A percentile compares a stretch with the other conserved stretches of the same genome.
phyloP scores from a whole-genome alignment of 2,113 vertebrate species.

The Pseudorasbora parva region DNA sequence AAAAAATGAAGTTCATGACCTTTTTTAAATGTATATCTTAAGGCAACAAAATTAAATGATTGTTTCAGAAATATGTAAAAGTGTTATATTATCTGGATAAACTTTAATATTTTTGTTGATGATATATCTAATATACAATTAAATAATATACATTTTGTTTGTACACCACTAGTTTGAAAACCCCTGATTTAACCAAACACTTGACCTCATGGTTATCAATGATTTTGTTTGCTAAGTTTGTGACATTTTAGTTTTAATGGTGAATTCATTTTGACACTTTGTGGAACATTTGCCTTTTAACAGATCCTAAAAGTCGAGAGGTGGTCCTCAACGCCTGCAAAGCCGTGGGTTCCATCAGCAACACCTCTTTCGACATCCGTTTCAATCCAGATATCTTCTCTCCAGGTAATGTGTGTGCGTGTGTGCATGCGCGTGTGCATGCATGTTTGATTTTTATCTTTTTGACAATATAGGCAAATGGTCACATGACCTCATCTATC shows the following conservation, averaged over 20 bases:
- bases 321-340: slow-evolving; percentile 95
- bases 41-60: no score
- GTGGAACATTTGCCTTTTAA: slow-evolving; percentile 52
- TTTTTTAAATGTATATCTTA: no score
- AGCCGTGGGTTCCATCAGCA: slow-evolving; percentile 93
- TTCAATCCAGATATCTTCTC: slow-evolving; percentile 99
- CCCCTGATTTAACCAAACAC: background rate
- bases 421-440: no score
- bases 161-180: background rate
- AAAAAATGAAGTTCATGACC: no score
- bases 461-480: background rate
- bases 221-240: background rate
- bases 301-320: slow-evolving; percentile 92
- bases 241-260: background rate
- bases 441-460: background rate
- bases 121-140: no score
- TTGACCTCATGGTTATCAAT: no score
- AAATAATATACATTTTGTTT: no score
- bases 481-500: background rate
- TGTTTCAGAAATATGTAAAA: no score
- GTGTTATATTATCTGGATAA: no score
- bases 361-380: slow-evolving; percentile 92
- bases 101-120: no score
- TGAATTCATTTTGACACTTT: background rate
- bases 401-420: slow-evolving; percentile 77